Evolutionary conservation across 2,797 vertebrate species (phyloP).

Genomic region (Hephaestus fuliginosus): DNA sequence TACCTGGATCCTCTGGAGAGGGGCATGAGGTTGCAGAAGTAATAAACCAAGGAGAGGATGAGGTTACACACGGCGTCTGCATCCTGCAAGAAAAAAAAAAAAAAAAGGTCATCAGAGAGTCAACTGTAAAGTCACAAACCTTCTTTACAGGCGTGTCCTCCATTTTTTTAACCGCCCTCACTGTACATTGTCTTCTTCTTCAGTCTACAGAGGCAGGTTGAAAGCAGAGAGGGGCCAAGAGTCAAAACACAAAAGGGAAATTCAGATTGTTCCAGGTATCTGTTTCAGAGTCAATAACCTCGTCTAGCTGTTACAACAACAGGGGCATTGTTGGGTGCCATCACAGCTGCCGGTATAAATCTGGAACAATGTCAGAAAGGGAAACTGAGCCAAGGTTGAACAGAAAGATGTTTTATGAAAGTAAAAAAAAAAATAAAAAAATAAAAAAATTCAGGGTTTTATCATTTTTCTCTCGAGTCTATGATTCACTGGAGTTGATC

Average conservation of each 20-base stretch:
- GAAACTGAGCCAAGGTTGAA: not conserved
- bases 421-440: not conserved
- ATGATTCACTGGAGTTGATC: not conserved
- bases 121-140: not conserved
- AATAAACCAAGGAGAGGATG: constrained; percentile 96
- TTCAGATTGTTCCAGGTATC: constrained; percentile 11
- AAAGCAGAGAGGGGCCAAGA: constrained; percentile 16
- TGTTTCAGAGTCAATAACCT: not conserved
- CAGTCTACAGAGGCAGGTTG: not conserved
- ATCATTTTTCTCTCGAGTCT: not conserved
- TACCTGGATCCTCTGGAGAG: constrained; percentile 90
- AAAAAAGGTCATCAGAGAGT: not conserved
- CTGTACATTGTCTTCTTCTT: not conserved
- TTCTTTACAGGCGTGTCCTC: not conserved
- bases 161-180: not conserved
- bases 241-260: not conserved
- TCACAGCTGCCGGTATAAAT: not conserved
- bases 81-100: constrained; percentile 85
- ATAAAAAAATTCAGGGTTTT: not conserved
- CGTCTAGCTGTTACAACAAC: not conserved
- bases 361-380: not conserved
- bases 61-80: constrained; percentile 96
- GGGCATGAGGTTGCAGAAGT: constrained; percentile 99
- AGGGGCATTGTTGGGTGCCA: not conserved
- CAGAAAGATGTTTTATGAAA: not conserved